A percentile compares a stretch with the other conserved stretches of the same genome.
phyloP scores from a whole-genome alignment of 2,797 vertebrate genomes.

The Momotus momota region DNA sequence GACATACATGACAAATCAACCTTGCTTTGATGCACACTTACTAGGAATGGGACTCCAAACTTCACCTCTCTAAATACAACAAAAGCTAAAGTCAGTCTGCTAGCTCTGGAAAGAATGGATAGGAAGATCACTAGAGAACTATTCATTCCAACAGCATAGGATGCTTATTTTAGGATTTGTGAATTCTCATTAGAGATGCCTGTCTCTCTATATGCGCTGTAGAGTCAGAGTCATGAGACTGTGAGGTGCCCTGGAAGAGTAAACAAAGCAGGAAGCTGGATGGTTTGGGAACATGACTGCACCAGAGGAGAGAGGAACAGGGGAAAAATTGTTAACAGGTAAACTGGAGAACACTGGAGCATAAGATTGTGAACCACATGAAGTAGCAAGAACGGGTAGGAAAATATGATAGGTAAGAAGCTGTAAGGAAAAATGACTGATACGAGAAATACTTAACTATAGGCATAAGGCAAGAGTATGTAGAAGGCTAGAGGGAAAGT shows the following conservation, averaged over 20 bases:
- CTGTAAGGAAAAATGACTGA: background rate
- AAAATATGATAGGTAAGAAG: background rate
- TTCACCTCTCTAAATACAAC: background rate
- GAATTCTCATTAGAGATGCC: background rate
- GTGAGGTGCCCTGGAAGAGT: background rate
- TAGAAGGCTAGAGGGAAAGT: background rate
- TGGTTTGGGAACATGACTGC: background rate
- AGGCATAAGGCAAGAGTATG: background rate
- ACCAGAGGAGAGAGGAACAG: background rate
- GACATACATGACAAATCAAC: background rate
- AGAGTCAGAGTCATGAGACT: background rate
- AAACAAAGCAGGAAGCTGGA: background rate
- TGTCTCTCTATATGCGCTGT: background rate
- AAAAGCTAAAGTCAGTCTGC: background rate
- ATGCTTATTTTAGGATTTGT: background rate
- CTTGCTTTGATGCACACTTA: background rate
- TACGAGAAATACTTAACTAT: background rate
- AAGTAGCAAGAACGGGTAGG: background rate
- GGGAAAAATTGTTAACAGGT: too few relatives aligned
- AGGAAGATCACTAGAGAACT: background rate
- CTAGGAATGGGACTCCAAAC: background rate
- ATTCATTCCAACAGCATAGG: background rate
- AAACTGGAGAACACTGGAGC: background rate
- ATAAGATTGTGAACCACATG: background rate
- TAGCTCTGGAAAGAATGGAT: background rate